These are phyloP conservation scores for Lycorma delicatula DNA, from an alignment of 1,140 invertebrate genomes.

Conservation along the genomic window DNA sequence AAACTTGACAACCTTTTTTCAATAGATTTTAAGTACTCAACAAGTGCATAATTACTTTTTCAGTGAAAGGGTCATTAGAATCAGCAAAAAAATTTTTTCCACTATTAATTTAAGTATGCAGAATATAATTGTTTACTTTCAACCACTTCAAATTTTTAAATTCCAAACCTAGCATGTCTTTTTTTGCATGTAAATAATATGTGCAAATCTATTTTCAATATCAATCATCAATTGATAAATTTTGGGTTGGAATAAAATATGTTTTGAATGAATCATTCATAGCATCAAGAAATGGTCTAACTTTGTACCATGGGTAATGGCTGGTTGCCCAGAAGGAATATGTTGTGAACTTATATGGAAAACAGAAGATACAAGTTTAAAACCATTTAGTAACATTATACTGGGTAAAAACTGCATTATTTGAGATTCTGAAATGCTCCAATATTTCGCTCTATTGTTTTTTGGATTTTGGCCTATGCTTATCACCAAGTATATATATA, in stretches of 20 bases:
- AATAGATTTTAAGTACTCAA: background rate
- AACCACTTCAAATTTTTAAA: too few species aligned
- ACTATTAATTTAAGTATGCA: conserved; percentile 5
- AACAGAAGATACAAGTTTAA: background rate
- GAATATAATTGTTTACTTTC: background rate
- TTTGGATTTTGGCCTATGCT: background rate
- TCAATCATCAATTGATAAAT: conserved; percentile 3
- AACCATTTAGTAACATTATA: conserved; percentile 1
- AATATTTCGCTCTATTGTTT: conserved; percentile 2
- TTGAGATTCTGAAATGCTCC: background rate
- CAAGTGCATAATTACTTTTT: conserved; percentile 6
- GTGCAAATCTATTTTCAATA: background rate
- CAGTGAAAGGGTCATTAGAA: background rate
- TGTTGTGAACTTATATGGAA: background rate
- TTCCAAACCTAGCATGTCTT: background rate
- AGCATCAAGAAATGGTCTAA: background rate
- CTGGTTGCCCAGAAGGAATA: background rate
- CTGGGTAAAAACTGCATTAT: background rate
- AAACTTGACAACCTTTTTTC: conserved; percentile 11
- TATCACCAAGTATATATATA: background rate
- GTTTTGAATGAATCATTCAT: conserved; percentile 8
- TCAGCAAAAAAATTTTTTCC: conserved; percentile 9
- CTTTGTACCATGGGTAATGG: conserved; percentile 8
- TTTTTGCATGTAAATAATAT: background rate
- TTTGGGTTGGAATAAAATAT: conserved; percentile 4